phyloP scores from a whole-genome alignment of 1,140 invertebrate genomes.

The Palaemon carinicauda region DNA sequence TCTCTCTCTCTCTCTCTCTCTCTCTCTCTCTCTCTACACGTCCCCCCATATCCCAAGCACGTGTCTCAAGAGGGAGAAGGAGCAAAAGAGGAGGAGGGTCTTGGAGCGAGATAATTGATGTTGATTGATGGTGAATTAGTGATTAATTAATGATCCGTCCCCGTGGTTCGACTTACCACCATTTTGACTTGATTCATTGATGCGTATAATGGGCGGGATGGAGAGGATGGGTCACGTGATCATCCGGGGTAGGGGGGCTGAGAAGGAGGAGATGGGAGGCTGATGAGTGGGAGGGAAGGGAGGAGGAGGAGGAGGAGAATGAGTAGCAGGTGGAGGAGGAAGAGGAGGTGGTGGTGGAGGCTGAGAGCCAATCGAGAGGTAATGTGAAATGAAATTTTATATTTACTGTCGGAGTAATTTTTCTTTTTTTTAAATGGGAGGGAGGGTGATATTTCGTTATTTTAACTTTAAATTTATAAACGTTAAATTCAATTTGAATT shows the following conservation, averaged over 20 bases:
- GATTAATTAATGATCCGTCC: slow-evolving; percentile 24
- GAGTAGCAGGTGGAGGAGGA: background rate
- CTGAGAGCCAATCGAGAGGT: background rate
- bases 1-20: background rate
- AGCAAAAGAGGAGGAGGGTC: background rate
- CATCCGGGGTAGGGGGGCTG: background rate
- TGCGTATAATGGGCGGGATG: background rate
- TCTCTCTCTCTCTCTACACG: no score
- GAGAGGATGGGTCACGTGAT: background rate
- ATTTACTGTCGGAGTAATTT: background rate
- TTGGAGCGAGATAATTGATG: slow-evolving; percentile 34
- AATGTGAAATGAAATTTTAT: background rate
- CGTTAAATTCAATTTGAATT: no score
- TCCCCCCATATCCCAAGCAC: background rate
- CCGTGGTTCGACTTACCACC: slow-evolving; percentile 3
- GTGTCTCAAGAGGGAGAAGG: background rate
- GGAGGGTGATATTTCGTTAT: no score
- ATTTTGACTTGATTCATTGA: background rate
- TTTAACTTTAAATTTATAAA: no score
- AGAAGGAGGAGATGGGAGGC: background rate
- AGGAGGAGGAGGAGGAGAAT: background rate
- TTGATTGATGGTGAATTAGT: slow-evolving; percentile 26
- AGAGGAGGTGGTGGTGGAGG: background rate
- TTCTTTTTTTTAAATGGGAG: no score
- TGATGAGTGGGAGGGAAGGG: no score